phyloP scores from a whole-genome alignment of 2,888 invertebrate genomes.

The Catotricha subobsoleta region DNA sequence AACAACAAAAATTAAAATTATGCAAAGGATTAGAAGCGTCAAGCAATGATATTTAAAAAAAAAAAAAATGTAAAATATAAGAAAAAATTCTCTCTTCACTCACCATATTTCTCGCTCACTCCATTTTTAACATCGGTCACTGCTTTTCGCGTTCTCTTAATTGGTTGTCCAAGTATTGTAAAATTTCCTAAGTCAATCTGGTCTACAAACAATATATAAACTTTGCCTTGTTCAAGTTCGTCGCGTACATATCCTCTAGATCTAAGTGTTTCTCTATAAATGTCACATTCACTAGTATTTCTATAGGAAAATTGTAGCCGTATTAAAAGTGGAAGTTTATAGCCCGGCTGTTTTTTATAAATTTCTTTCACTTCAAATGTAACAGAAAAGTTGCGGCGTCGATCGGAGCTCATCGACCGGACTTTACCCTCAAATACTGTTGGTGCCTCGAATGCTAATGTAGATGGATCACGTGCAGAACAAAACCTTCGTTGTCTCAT shows the following conservation, averaged over 20 bases:
- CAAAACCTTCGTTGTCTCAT: constrained; percentile 29
- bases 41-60: background rate
- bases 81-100: constrained; percentile 15
- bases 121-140: constrained; percentile 24
- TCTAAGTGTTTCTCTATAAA: constrained; percentile 25
- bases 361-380: constrained; percentile 45
- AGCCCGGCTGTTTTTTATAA: constrained; percentile 38
- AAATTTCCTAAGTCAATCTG: constrained; percentile 28
- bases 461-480: constrained; percentile 42
- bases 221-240: constrained; percentile 25
- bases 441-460: constrained; percentile 43
- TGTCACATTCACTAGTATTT: constrained; percentile 28
- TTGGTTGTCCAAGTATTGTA: constrained; percentile 29
- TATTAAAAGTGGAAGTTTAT: constrained; percentile 22
- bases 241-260: constrained; percentile 25
- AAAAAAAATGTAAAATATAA: background rate
- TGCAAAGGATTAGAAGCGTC: too few species aligned
- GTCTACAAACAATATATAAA: constrained; percentile 28
- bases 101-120: constrained; percentile 31
- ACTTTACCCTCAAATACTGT: constrained; percentile 49
- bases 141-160: constrained; percentile 22
- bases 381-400: constrained; percentile 41
- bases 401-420: constrained; percentile 39
- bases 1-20: too few species aligned
- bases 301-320: constrained; percentile 26